Conservation (phyloP, 2,888 invertebrate genomes). For the Papilio elwesi region DNA sequence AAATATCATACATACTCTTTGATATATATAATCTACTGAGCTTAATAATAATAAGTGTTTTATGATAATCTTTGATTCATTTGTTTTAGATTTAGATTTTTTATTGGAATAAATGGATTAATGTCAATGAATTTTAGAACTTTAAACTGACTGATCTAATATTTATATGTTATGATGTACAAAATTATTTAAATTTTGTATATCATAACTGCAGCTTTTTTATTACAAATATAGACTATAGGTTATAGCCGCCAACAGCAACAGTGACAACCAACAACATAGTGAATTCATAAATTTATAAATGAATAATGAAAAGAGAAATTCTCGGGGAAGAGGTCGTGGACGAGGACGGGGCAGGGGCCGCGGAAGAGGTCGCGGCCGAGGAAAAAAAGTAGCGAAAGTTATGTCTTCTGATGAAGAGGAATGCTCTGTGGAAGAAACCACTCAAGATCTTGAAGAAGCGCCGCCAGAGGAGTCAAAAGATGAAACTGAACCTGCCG, state of each 20-base stretch:
- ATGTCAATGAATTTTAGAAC: neutral
- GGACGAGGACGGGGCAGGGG: slow-evolving; percentile 92
- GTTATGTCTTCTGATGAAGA: slow-evolving; percentile 86
- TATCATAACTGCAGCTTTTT: neutral
- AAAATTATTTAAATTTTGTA: neutral
- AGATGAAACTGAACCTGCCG: slow-evolving; percentile 70
- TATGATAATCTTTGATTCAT: too few species aligned
- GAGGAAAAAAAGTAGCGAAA: slow-evolving; percentile 90
- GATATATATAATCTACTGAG: too few species aligned
- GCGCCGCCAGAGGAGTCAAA: slow-evolving; percentile 70
- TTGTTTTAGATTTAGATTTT: too few species aligned
- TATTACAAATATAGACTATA: neutral
- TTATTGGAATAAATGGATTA: too few species aligned
- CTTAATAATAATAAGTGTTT: too few species aligned
- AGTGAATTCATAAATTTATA: slow-evolving; percentile 29
- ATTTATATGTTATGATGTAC: too few species aligned
- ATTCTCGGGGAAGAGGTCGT: slow-evolving; percentile 88
- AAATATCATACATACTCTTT: too few species aligned
- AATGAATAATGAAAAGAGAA: slow-evolving; percentile 85
- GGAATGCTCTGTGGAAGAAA: slow-evolving; percentile 80
- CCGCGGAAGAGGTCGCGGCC: slow-evolving; percentile 87
- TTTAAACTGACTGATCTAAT: neutral
- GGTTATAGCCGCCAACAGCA: slow-evolving; percentile 28
- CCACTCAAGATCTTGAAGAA: slow-evolving; percentile 82
- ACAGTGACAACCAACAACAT: slow-evolving; percentile 27